Conservation (phyloP, 2,113 vertebrate genomes). For the Rissa tridactyla region DNA sequence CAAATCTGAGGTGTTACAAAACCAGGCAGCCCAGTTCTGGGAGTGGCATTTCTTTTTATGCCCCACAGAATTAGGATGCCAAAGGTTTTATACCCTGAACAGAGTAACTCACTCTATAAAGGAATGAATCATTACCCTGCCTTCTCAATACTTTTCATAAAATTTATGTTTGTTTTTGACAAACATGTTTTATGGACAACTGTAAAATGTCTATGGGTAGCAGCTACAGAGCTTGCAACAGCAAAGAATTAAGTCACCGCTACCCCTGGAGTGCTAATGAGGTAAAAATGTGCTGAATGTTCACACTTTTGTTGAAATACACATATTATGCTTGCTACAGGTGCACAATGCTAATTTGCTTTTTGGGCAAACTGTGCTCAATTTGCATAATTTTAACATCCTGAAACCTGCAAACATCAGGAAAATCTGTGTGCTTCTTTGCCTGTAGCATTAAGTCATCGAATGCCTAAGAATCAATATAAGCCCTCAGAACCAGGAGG, state of each 20-base stretch:
- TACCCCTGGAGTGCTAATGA: constrained; percentile 55
- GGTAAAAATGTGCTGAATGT: constrained; percentile 63
- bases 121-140: background rate
- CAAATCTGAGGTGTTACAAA: background rate
- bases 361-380: constrained; percentile 44
- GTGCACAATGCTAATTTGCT: constrained; percentile 61
- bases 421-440: constrained; percentile 48
- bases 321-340: constrained; percentile 51
- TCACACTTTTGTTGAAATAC: constrained; percentile 35
- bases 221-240: constrained; percentile 4
- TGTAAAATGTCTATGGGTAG: background rate
- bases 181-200: background rate
- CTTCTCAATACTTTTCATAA: constrained; percentile 15
- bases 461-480: constrained; percentile 8
- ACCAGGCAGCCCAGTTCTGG: background rate
- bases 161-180: constrained; percentile 20
- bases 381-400: constrained; percentile 65
- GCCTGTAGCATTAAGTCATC: constrained; percentile 32
- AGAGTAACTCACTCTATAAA: background rate
- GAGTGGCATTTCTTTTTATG: background rate
- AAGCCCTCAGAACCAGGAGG: background rate
- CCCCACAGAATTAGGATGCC: background rate
- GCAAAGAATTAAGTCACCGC: constrained; percentile 31
- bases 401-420: constrained; percentile 54
- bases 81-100: background rate